Conservation (phyloP, 2,797 vertebrate species). For the Myripristis jacobus region DNA sequence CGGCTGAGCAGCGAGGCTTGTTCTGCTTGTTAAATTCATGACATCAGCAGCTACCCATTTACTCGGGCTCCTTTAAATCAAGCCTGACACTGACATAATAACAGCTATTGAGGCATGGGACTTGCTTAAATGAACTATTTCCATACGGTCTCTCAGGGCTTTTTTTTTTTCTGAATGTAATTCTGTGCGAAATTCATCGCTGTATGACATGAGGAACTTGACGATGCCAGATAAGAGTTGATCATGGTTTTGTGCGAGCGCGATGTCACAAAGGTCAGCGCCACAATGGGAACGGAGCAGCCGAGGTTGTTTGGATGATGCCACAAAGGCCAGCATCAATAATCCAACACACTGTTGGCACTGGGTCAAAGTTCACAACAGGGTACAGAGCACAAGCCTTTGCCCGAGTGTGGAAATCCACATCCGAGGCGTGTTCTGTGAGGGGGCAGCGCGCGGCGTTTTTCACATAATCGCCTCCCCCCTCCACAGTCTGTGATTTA, state of each 20-base stretch:
- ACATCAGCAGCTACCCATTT: slow-evolving; percentile 1
- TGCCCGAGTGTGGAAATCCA: too few relatives aligned
- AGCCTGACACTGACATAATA: slow-evolving; percentile 12
- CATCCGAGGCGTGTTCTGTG: too few relatives aligned
- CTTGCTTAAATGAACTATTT: slow-evolving; percentile 5
- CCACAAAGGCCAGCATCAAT: not conserved
- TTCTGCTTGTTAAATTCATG: slow-evolving; percentile 7
- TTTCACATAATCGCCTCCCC: too few relatives aligned
- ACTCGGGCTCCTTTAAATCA: slow-evolving; percentile 4
- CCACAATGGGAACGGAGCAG: not conserved
- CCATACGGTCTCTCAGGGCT: not conserved
- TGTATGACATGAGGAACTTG: not conserved
- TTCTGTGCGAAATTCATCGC: not conserved
- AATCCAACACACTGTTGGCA: not conserved
- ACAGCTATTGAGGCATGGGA: not conserved
- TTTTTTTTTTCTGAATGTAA: too few relatives aligned
- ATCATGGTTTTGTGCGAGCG: not conserved
- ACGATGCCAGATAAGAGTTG: too few relatives aligned
- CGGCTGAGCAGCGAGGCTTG: not conserved
- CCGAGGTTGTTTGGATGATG: not conserved
- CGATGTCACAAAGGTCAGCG: not conserved
- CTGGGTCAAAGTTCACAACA: not conserved
- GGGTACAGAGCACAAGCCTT: not conserved
- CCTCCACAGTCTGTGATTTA: too few relatives aligned
- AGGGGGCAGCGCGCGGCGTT: too few relatives aligned